Base-by-base conservation (phyloP, 2,113 vertebrate species). In the Nesogale talazaci region DNA sequence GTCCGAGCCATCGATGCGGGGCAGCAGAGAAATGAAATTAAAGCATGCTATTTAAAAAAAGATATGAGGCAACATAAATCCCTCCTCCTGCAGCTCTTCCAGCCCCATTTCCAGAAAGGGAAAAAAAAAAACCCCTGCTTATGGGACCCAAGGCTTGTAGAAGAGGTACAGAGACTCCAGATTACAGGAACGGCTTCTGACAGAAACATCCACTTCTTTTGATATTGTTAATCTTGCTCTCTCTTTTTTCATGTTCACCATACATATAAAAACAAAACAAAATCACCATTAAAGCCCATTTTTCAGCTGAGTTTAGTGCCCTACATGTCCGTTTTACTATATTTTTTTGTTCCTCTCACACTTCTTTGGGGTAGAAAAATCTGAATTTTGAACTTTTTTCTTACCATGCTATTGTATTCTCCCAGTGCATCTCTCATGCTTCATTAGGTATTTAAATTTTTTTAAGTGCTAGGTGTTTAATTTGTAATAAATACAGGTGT, bases 181-280 rank as follows among this genome's bases (percentile, higher is more conserved):
- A 36, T 80, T 80, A 29, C 67, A 57, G 69, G 9, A 79, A 78
- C 40, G 74, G 52, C 34, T 52, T 46, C 85, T 42, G 14, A 75
- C 16, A 19, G 57, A 67, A 16, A 83, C 19, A 36, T 12, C n/a
- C n/a, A 65, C 92, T 23, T 70, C 82, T 22, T 38, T 31, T 76
- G 23, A 12, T 86, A 7, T 19, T 63, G 40, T 22, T 88, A 74
- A 84, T 63, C 11, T 38, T 82, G 92, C 34, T 65, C 17, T 87
- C 46, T 52, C 46, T 36, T 56, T 78, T 17, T 61, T 67, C 23
- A 75, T 36, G 78, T 76, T 86, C 29, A 94, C 23, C 31, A n/a
- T 40, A 67, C 31, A n/a, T 40, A 67, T 42, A 61, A 40, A 90
- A 90, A 80, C 25, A 77, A 90, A 95, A n/a, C 14, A 42, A 75